Evolutionary conservation across 2,797 vertebrate species (phyloP).

Genomic region (Spinus pinus): DNA sequence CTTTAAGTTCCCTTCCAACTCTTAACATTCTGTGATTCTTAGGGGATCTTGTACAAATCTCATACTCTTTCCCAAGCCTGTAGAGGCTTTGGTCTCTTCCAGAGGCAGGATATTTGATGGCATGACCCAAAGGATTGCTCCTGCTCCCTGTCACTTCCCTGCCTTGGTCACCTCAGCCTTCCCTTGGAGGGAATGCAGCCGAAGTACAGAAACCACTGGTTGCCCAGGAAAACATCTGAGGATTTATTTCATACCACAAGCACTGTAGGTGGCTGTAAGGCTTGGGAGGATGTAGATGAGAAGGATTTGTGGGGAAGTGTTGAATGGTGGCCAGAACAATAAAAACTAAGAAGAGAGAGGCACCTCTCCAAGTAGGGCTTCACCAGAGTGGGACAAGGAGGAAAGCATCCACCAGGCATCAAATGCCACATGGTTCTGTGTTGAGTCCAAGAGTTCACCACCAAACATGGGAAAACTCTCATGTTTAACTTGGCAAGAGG

Average conservation of each 20-base stretch:
- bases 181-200: not conserved
- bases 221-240: constrained; percentile 2
- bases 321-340: constrained; percentile 12
- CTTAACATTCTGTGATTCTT: not conserved
- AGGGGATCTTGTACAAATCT: not conserved
- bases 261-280: constrained; percentile 46
- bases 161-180: not conserved
- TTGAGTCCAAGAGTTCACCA: constrained; percentile 46
- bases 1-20: not conserved
- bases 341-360: not conserved
- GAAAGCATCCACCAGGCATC: not conserved
- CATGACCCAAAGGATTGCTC: not conserved
- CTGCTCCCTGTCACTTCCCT: not conserved
- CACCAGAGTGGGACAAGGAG: not conserved
- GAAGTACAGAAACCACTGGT: not conserved
- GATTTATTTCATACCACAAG: constrained; percentile 34
- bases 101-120: not conserved
- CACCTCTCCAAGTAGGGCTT: constrained; percentile 16
- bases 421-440: not conserved
- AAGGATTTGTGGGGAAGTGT: constrained; percentile 19
- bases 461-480: constrained; percentile 22
- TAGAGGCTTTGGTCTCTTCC: not conserved
- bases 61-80: not conserved
- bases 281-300: constrained; percentile 11
- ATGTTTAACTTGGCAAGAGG: constrained; percentile 57